phyloP scores from a whole-genome alignment of 2,113 vertebrate species.

The Syngnathus typhle region DNA sequence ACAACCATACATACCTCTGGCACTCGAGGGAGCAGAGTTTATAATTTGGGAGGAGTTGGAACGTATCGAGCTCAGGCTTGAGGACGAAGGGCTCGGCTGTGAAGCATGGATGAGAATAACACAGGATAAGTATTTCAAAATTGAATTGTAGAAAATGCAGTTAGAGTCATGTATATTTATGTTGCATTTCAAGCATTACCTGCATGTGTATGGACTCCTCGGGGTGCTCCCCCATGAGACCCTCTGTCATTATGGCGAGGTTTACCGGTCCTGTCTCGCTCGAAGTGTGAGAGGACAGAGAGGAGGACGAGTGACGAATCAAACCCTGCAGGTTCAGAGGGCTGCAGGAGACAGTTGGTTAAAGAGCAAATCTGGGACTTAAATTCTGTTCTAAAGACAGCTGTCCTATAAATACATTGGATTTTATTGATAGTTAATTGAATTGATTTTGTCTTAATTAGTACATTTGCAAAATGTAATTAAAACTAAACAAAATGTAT shows the following conservation, averaged over 20 bases:
- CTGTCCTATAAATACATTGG: too few relatives aligned
- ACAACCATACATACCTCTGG: constrained; percentile 79
- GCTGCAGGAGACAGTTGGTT: constrained; percentile 60
- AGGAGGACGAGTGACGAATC: constrained; percentile 89
- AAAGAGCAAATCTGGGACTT: too few relatives aligned
- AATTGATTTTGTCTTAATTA: too few relatives aligned
- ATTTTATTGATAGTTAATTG: too few relatives aligned
- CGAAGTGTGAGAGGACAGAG: constrained; percentile 90
- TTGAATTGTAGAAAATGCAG: too few relatives aligned
- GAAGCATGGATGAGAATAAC: constrained; percentile 26
- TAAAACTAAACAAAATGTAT: too few relatives aligned
- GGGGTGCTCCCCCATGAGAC: constrained; percentile 79
- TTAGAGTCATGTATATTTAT: not conserved
- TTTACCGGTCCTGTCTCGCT: constrained; percentile 90
- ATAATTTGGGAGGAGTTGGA: constrained; percentile 90
- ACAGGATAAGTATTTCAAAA: too few relatives aligned
- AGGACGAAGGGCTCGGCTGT: constrained; percentile 92
- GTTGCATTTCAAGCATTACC: constrained; percentile 55
- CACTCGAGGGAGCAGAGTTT: constrained; percentile 88
- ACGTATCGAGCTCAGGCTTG: constrained; percentile 90
- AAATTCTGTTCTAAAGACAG: too few relatives aligned
- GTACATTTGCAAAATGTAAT: too few relatives aligned
- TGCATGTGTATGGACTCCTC: constrained; percentile 91
- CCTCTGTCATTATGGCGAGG: constrained; percentile 83
- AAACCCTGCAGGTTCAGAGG: constrained; percentile 87